Percentiles rank a stretch among this genome's conserved stretches.
phyloP scores from a whole-genome alignment of 2,113 vertebrate species.

The Heptranchias perlo region DNA sequence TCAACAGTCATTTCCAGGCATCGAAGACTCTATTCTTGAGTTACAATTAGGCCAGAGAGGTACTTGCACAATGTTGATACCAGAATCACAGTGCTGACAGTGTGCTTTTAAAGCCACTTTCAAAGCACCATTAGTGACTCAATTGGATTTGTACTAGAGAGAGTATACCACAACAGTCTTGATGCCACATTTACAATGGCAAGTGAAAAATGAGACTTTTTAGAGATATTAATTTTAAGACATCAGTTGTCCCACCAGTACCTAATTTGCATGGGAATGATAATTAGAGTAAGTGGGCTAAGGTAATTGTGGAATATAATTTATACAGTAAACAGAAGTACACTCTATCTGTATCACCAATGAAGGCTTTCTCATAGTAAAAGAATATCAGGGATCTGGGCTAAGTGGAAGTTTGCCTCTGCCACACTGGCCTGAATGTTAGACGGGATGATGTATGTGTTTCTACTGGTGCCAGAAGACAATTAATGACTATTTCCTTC shows the following conservation, averaged over 20 bases:
- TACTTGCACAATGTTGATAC: neutral
- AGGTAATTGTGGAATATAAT: constrained; percentile 9
- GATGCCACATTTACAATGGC: neutral
- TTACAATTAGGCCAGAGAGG: neutral
- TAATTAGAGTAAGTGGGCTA: constrained; percentile 2
- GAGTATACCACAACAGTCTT: neutral
- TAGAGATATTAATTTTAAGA: constrained; percentile 14
- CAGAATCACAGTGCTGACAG: neutral
- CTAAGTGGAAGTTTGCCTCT: neutral
- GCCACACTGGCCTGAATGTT: neutral
- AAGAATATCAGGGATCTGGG: too few relatives aligned
- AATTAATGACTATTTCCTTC: neutral
- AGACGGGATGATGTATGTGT: neutral
- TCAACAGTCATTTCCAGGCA: neutral
- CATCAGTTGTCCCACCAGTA: constrained; percentile 3
- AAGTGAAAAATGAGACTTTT: constrained; percentile 16
- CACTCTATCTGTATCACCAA: neutral
- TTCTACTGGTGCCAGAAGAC: neutral
- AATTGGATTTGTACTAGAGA: neutral
- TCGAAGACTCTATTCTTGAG: neutral
- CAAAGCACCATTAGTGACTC: neutral
- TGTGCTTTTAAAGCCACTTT: neutral
- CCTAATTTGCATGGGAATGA: constrained; percentile 7
- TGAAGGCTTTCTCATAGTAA: neutral
- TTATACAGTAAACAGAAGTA: constrained; percentile 1